A percentile compares a stretch with the other conserved stretches of the same genome.
Evolutionary conservation across 2,113 vertebrate genomes (phyloP).

Genomic region (Antechinus stuartii): DNA sequence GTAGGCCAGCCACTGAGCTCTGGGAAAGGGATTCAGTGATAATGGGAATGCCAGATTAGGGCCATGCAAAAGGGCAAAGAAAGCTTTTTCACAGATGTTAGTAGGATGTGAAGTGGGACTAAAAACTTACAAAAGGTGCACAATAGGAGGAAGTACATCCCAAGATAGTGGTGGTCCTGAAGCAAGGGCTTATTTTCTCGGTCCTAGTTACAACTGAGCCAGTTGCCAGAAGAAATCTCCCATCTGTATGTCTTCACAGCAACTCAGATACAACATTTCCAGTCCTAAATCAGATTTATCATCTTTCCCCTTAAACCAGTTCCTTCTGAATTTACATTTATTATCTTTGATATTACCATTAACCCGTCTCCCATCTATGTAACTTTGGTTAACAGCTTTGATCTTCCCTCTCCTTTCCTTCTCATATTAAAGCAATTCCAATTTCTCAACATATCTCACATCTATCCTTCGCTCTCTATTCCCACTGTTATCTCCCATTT

Average conservation of each 20-base stretch:
- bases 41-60: background rate
- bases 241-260: background rate
- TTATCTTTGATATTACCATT: background rate
- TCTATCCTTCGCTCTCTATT: background rate
- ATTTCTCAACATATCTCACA: background rate
- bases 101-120: background rate
- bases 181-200: background rate
- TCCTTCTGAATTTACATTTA: background rate
- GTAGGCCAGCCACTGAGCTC: background rate
- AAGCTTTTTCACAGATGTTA: background rate
- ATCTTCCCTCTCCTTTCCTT: background rate
- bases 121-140: background rate
- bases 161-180: background rate
- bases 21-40: background rate
- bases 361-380: background rate
- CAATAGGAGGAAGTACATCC: background rate
- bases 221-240: background rate
- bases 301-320: background rate
- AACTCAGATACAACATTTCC: background rate
- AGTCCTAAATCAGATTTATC: background rate
- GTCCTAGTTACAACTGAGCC: too few species aligned
- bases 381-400: background rate
- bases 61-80: background rate
- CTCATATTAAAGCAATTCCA: background rate
- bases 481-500: background rate